Conservation (phyloP, 2,113 vertebrate genomes). For the Scomber scombrus region DNA sequence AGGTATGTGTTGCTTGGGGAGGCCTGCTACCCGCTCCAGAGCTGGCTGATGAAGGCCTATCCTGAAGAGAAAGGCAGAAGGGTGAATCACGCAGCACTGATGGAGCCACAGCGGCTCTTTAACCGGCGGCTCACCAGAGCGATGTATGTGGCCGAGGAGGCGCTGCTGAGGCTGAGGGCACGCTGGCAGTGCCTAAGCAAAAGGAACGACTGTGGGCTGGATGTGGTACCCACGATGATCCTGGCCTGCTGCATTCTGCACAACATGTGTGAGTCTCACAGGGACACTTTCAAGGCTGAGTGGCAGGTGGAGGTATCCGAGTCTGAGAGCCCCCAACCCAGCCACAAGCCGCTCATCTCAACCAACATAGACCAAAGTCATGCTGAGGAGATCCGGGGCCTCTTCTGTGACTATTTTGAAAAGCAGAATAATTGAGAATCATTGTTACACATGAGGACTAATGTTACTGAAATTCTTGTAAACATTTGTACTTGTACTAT, state of each 20-base stretch:
- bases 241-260: conserved; percentile 83
- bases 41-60: conserved; percentile 84
- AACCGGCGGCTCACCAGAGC: conserved; percentile 75
- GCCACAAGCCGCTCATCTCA: conserved; percentile 61
- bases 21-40: conserved; percentile 82
- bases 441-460: neutral
- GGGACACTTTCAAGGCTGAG: conserved; percentile 75
- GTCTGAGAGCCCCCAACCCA: conserved; percentile 79
- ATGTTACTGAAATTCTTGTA: too few relatives aligned
- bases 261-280: conserved; percentile 84
- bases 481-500: too few relatives aligned
- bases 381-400: conserved; percentile 83
- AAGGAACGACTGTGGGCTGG: conserved; percentile 81
- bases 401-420: conserved; percentile 88
- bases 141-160: conserved; percentile 49
- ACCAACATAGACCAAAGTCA: conserved; percentile 72
- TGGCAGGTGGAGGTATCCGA: conserved; percentile 78
- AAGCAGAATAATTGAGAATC: conserved; percentile 67
- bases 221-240: conserved; percentile 82
- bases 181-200: conserved; percentile 85
- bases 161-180: conserved; percentile 78
- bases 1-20: conserved; percentile 83
- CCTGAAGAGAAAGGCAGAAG: conserved; percentile 53
- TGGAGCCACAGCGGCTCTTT: conserved; percentile 68
- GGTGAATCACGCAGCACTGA: neutral